Base-by-base conservation (phyloP, 1,140 invertebrate genomes). In the Ceratina australensis region DNA sequence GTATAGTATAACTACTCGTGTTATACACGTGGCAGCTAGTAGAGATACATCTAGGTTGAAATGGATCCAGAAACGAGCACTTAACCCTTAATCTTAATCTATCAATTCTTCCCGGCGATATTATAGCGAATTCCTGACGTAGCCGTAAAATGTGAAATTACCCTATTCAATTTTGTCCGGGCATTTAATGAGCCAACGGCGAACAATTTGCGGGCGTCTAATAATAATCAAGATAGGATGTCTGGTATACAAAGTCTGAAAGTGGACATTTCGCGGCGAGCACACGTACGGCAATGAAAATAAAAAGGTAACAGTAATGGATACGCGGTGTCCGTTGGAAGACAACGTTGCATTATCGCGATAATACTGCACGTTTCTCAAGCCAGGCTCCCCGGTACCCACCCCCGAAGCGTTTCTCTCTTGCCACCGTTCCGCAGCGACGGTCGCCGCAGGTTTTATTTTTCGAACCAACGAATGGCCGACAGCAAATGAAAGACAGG, bases 291-390 rank as follows among this genome's bases (percentile, higher is more conserved):
- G 64, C 64, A 59, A 49, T 75, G 54, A 75, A 75, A 75, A 68
- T 75, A 75, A 75, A 75, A 75, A 75, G 52, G 63, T 75, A 57
- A 68, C 66, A 68, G 64, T 75, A 75, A 75, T 57, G 72, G 72
- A 75, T 68, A 75, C 42, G 68, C 52, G 50, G 52, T 24, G 63
- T 28, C 13, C 16, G 3, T 22, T 20, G 24, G 72, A 59, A 68
- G 33, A 75, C 54, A 54, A 68, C 72, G 72, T 12, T 75, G 64
- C 64, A 75, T 75, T 75, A 75, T 75, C 72, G 42, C 52, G 54
- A 75, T 75, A 75, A 75, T 75, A 65, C 24, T 24, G 52, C 52
- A 74, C 52, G 63, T 67, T 74, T 64, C 52, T 47, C 52, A 54
- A 15, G 52, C 22, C 54, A 4, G 33, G 15, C 42, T 33, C 2